These are phyloP conservation scores for Chionoecetes opilio DNA, from an alignment of 1,140 invertebrate species.

Conservation along the genomic window DNA sequence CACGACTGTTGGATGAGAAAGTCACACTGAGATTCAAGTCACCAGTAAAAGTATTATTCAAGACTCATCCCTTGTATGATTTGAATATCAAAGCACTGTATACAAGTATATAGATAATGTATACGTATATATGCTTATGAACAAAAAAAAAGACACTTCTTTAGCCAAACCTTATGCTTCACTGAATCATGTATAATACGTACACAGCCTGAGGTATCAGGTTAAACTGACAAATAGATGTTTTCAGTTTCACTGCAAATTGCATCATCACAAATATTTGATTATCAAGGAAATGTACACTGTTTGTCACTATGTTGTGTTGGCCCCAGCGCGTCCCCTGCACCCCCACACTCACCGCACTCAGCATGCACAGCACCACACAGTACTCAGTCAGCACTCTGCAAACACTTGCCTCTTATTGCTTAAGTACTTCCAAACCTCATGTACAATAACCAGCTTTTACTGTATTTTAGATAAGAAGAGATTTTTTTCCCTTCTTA, in stretches of 20 bases:
- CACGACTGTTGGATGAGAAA: too few relatives aligned
- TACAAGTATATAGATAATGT: too few relatives aligned
- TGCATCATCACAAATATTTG: neutral
- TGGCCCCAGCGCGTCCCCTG: neutral
- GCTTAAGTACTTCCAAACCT: neutral
- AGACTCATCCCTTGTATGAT: too few relatives aligned
- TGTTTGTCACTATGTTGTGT: neutral
- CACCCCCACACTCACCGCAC: neutral
- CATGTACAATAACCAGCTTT: neutral
- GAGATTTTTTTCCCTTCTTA: neutral
- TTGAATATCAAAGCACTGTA: too few relatives aligned
- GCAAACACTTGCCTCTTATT: neutral
- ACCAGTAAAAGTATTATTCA: too few relatives aligned
- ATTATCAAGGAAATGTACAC: neutral
- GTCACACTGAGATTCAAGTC: too few relatives aligned
- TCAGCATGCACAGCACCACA: neutral
- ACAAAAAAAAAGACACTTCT: too few relatives aligned
- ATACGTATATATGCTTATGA: too few relatives aligned
- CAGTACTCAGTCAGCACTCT: slow-evolving; percentile 5
- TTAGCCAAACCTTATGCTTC: too few relatives aligned
- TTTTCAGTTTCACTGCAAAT: neutral
- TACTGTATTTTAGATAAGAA: neutral
- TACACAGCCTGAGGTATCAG: too few relatives aligned
- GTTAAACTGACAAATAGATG: too few relatives aligned
- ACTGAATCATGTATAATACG: neutral